Evolutionary conservation across 2,797 vertebrate genomes (phyloP).

Genomic region (Notoglanidium macrostoma): DNA sequence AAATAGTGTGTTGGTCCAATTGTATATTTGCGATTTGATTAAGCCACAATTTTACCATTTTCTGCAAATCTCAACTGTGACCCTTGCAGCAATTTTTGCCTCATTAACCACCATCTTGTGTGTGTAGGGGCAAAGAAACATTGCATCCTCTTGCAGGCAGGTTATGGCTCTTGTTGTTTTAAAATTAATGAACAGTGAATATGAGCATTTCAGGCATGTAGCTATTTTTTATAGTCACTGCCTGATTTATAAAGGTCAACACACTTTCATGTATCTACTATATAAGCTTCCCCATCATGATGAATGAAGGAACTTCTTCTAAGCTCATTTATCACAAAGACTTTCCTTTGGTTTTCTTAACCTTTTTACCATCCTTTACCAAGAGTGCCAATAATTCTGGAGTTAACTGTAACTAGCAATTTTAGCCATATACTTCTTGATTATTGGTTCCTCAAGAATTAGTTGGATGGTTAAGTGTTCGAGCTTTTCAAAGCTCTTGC

Average conservation of each 20-base stretch:
- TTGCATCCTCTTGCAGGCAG: neutral
- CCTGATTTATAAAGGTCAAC: conserved; percentile 6
- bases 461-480: neutral
- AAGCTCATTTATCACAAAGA: neutral
- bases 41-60: conserved; percentile 4
- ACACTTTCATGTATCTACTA: neutral
- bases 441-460: neutral
- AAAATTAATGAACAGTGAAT: conserved; percentile 14
- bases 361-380: neutral
- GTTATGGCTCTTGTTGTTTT: neutral
- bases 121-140: neutral
- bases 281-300: neutral
- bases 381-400: neutral
- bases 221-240: neutral
- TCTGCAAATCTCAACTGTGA: neutral
- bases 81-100: conserved; percentile 3
- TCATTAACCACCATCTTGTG: conserved; percentile 2
- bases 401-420: neutral
- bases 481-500: neutral
- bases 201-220: neutral
- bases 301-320: neutral
- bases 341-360: neutral
- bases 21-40: neutral
- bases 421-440: neutral
- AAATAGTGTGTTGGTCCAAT: conserved; percentile 18